Percentiles rank a stretch among this genome's conserved stretches.
Evolutionary conservation across 2,797 vertebrate genomes (phyloP).

Genomic region (Paedocypris micromegethes): DNA sequence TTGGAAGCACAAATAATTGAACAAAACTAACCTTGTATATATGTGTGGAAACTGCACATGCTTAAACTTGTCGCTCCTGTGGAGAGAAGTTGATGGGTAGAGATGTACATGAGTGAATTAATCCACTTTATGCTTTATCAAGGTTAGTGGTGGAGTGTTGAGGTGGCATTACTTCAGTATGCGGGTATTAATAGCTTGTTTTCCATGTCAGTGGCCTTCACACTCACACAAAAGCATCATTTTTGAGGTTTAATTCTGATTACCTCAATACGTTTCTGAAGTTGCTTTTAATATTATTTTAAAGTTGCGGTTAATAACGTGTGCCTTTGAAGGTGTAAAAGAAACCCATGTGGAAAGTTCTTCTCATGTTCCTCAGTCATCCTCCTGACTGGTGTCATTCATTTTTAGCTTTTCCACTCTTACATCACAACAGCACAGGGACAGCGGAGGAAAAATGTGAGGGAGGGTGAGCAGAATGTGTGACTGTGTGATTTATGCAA

Average conservation of each 20-base stretch:
- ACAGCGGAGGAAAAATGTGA: constrained; percentile 22
- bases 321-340: no score
- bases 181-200: constrained; percentile 28
- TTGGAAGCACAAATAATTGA: no score
- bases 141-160: not conserved
- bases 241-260: not conserved
- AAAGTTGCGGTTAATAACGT: no score
- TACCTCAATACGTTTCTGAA: not conserved
- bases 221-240: no score
- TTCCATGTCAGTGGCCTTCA: constrained; percentile 8
- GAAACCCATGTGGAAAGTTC: not conserved
- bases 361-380: not conserved
- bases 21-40: no score
- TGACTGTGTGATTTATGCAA: not conserved
- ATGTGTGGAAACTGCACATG: no score
- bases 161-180: constrained; percentile 14
- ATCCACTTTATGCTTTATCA: constrained; percentile 2
- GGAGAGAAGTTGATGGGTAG: not conserved
- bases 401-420: constrained; percentile 11
- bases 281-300: not conserved
- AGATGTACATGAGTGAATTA: constrained; percentile 22
- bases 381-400: not conserved
- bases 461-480: constrained; percentile 9
- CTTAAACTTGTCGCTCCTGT: no score
- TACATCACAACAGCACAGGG: constrained; percentile 16